Percentiles rank a stretch among this genome's conserved stretches.
Evolutionary conservation across 1,140 invertebrate genomes (phyloP).

Genomic region (Pseudobourletiella spinata): DNA sequence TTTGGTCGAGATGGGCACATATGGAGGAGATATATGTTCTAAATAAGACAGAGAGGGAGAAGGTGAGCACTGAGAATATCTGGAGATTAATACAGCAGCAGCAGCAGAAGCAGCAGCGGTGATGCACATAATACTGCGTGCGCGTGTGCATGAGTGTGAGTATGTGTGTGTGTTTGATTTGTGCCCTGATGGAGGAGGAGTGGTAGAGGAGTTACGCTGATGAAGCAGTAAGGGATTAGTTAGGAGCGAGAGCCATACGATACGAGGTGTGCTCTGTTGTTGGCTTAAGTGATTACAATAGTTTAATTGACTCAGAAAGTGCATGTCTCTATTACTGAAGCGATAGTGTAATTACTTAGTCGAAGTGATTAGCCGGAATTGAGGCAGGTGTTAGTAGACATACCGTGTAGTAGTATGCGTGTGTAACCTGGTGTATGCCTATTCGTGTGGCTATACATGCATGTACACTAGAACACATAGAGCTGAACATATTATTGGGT

Average conservation of each 20-base stretch:
- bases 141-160: too few species aligned
- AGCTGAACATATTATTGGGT: too few species aligned
- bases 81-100: too few species aligned
- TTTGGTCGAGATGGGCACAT: not conserved
- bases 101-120: too few species aligned
- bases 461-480: too few species aligned
- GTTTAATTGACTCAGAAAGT: constrained; percentile 8
- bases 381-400: constrained; percentile 2
- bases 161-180: too few species aligned
- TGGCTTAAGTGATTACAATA: constrained; percentile 1
- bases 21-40: not conserved
- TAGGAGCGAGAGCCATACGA: not conserved
- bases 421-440: too few species aligned
- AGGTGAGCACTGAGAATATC: too few species aligned
- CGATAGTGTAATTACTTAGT: constrained; percentile 14
- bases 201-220: too few species aligned
- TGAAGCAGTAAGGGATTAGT: not conserved
- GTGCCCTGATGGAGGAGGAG: too few species aligned
- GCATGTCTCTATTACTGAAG: constrained; percentile 4
- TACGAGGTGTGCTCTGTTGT: constrained; percentile 1
- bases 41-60: not conserved
- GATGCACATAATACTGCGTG: too few species aligned
- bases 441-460: not conserved
- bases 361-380: constrained; percentile 15
- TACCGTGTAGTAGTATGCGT: not conserved